A percentile compares a stretch with the other conserved stretches of the same genome.
phyloP scores from a whole-genome alignment of 2,888 invertebrate genomes.

The Cotesia congregata region DNA sequence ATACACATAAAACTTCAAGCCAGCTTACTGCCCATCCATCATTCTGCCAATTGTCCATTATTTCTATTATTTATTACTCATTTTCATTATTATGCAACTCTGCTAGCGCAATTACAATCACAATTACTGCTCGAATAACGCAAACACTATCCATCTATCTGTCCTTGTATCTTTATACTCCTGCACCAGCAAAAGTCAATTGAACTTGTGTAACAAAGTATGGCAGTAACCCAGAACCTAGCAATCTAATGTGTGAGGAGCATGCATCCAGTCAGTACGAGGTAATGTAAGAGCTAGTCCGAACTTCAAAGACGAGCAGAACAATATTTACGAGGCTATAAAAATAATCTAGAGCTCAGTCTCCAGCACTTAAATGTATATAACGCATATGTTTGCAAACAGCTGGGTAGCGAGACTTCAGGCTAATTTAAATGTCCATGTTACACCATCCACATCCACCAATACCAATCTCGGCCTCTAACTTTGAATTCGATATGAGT shows the following conservation, averaged over 20 bases:
- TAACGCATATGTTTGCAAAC: background rate
- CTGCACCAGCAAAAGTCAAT: background rate
- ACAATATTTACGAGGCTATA: background rate
- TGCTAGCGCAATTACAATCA: background rate
- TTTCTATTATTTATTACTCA: background rate
- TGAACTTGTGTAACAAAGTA: background rate
- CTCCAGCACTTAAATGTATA: background rate
- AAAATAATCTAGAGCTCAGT: background rate
- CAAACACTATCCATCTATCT: background rate
- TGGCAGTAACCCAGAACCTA: too few relatives aligned
- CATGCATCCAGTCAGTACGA: background rate
- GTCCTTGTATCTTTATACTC: background rate
- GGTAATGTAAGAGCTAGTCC: background rate
- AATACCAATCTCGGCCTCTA: background rate
- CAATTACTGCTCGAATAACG: background rate
- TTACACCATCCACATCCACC: background rate
- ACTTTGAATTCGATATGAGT: too few relatives aligned
- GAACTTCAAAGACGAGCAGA: background rate
- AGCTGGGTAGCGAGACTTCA: background rate
- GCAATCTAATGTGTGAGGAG: too few relatives aligned
- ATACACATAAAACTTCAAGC: background rate
- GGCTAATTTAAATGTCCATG: background rate
- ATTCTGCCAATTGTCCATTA: background rate
- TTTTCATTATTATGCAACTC: background rate
- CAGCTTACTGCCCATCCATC: background rate